These are phyloP conservation scores for Penelope pileata DNA, from an alignment of 2,113 vertebrate genomes.

Conservation along the genomic window DNA sequence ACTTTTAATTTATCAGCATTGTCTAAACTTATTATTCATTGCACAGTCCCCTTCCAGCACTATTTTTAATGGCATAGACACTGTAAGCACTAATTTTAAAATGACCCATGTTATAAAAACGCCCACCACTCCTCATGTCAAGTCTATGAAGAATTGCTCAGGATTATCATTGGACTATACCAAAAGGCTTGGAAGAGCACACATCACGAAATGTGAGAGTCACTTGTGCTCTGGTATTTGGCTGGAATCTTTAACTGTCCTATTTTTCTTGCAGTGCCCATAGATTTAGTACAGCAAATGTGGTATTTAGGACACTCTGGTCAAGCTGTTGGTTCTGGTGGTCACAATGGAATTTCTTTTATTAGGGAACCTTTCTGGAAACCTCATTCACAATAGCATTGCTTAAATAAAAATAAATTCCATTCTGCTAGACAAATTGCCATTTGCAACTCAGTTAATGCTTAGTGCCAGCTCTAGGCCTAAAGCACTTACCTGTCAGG, in stretches of 20 bases:
- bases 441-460: not conserved
- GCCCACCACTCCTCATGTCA: not conserved
- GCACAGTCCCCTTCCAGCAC: not conserved
- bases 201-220: not conserved
- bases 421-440: not conserved
- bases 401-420: not conserved
- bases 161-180: not conserved
- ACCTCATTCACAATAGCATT: not conserved
- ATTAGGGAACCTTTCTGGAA: not conserved
- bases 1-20: conserved; percentile 10
- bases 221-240: not conserved
- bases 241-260: not conserved
- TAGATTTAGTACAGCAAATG: not conserved
- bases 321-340: not conserved
- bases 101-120: not conserved
- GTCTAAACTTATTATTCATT: not conserved
- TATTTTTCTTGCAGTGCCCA: not conserved
- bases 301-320: not conserved
- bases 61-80: not conserved
- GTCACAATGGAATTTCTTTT: not conserved
- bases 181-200: not conserved
- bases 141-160: not conserved
- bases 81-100: not conserved
- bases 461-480: not conserved
- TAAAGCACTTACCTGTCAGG: not conserved